Conservation (phyloP, 1,140 invertebrate species). For the Cydia strobilella region DNA sequence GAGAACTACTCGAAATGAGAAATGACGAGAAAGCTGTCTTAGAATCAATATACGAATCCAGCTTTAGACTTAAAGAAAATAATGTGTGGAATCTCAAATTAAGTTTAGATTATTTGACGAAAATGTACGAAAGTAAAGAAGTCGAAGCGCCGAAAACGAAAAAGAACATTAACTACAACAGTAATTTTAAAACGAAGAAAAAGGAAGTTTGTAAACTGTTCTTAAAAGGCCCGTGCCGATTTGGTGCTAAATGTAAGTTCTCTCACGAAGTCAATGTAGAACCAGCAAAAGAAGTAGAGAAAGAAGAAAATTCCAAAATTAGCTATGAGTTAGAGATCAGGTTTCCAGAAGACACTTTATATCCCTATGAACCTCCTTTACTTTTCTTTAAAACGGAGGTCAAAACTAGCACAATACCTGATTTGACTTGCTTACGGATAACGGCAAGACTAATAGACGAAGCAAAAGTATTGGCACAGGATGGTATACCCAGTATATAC, state of each 20-base stretch:
- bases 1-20: conserved; percentile 83
- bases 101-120: conserved; percentile 84
- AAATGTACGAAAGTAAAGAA: conserved; percentile 81
- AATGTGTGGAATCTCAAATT: conserved; percentile 85
- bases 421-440: conserved; percentile 82
- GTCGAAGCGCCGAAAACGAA: conserved; percentile 65
- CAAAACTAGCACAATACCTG: conserved; percentile 80
- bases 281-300: conserved; percentile 38
- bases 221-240: conserved; percentile 84
- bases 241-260: conserved; percentile 86
- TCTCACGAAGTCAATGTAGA: conserved; percentile 82
- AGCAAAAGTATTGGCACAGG: conserved; percentile 82
- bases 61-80: conserved; percentile 85
- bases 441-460: conserved; percentile 83
- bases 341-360: conserved; percentile 85
- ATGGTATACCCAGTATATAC: conserved; percentile 85
- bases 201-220: conserved; percentile 86
- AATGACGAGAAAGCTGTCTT: conserved; percentile 86
- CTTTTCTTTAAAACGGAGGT: conserved; percentile 84
- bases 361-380: conserved; percentile 86
- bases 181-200: conserved; percentile 78
- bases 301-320: conserved; percentile 60
- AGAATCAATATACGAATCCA: conserved; percentile 86
- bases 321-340: conserved; percentile 86
- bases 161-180: conserved; percentile 69